Conservation (phyloP, 2,113 vertebrate genomes). For the Podilymbus podiceps region DNA sequence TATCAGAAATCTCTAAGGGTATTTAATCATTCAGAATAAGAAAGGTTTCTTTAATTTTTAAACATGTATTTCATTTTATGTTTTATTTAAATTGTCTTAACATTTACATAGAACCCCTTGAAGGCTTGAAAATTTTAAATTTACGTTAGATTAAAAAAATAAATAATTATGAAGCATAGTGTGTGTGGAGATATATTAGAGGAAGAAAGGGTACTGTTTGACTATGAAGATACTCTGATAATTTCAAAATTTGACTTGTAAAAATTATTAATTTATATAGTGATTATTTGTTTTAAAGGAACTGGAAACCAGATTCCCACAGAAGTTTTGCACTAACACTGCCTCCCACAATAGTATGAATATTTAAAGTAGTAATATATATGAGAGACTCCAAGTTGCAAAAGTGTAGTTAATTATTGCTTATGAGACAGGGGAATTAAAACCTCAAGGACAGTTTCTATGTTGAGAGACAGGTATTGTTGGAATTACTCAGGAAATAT, state of each 20-base stretch:
- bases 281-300: slow-evolving; percentile 3
- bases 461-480: background rate
- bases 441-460: background rate
- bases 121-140: slow-evolving; percentile 49
- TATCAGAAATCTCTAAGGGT: slow-evolving; percentile 58
- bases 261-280: background rate
- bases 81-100: slow-evolving; percentile 76
- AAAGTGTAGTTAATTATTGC: background rate
- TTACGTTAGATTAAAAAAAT: slow-evolving; percentile 14
- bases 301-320: background rate
- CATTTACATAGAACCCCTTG: slow-evolving; percentile 64
- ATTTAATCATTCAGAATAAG: slow-evolving; percentile 76
- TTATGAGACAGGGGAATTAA: background rate
- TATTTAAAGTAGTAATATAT: background rate
- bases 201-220: background rate
- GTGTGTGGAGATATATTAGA: background rate
- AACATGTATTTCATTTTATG: slow-evolving; percentile 74
- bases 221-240: background rate
- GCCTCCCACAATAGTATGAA: background rate
- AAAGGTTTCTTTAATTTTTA: slow-evolving; percentile 73
- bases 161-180: slow-evolving; percentile 3
- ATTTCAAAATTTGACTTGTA: slow-evolving; percentile 26
- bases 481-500: background rate
- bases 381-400: background rate
- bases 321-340: background rate